These are phyloP conservation scores for Moxostoma hubbsi DNA, from an alignment of 2,797 vertebrate genomes.

Conservation along the genomic window DNA sequence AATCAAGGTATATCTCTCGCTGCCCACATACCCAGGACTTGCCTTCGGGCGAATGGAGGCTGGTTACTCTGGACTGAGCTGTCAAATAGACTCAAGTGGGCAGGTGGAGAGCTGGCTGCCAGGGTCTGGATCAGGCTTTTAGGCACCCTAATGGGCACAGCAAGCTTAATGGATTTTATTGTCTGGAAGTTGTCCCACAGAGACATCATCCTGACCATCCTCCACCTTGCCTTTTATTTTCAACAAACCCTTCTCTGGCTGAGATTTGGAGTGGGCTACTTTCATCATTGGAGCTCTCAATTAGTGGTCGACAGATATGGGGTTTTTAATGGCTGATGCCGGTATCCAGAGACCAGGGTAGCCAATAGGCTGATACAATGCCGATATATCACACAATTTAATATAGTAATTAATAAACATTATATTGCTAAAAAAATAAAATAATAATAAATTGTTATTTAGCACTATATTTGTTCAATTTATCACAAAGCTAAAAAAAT, in stretches of 20 bases:
- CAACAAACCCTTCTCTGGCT: conserved; percentile 13
- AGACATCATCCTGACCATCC: conserved; percentile 19
- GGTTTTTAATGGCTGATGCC: too few species aligned
- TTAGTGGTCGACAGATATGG: too few species aligned
- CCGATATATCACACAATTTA: too few species aligned
- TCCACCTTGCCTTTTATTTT: conserved; percentile 28
- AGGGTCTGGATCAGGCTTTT: conserved; percentile 37
- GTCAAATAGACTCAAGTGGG: conserved; percentile 41
- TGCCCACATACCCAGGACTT: conserved; percentile 42
- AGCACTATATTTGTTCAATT: too few species aligned
- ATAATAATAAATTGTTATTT: too few species aligned
- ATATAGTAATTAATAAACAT: too few species aligned
- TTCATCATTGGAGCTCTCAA: conserved; percentile 31
- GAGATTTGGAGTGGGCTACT: conserved; percentile 23
- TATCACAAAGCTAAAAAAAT: too few species aligned
- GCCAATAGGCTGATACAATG: too few species aligned
- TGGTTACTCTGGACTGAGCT: conserved; percentile 42
- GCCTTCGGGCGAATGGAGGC: conserved; percentile 25
- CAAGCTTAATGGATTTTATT: conserved; percentile 45
- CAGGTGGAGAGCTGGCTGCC: conserved; percentile 25
- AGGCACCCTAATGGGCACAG: conserved; percentile 39
- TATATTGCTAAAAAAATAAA: too few species aligned
- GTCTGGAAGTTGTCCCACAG: conserved; percentile 32
- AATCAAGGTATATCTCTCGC: conserved; percentile 37
- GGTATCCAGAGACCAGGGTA: too few species aligned